Conservation (phyloP, 2,797 vertebrate species). For the Ctenochaetus hawaiiensis region DNA sequence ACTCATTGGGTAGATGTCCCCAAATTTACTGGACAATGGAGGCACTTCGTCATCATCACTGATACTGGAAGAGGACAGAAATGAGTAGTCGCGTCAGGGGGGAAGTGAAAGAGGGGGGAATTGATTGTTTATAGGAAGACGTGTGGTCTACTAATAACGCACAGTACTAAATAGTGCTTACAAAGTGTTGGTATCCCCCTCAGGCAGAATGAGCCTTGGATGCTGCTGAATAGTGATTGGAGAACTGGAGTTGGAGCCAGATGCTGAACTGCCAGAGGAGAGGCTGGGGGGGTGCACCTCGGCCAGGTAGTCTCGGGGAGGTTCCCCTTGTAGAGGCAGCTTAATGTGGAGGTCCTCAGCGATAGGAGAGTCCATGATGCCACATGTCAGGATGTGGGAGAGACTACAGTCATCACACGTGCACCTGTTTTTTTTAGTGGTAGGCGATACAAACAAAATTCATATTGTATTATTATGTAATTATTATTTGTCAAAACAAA, state of each 20-base stretch:
- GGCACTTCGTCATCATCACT: constrained; percentile 95
- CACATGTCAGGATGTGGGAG: constrained; percentile 98
- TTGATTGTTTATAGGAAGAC: background rate
- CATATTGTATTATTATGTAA: background rate
- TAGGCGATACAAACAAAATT: background rate
- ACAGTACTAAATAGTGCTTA: constrained; percentile 79
- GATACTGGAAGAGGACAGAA: constrained; percentile 82
- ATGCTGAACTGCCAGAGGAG: constrained; percentile 95
- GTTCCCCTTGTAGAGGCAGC: constrained; percentile 91
- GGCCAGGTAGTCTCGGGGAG: constrained; percentile 90
- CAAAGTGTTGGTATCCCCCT: constrained; percentile 90
- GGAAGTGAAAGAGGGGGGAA: background rate
- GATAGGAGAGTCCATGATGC: constrained; percentile 97
- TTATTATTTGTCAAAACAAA: background rate
- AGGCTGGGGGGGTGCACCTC: constrained; percentile 94
- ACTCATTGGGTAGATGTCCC: constrained; percentile 92
- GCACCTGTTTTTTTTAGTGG: constrained; percentile 85
- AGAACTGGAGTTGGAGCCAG: constrained; percentile 94
- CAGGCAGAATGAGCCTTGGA: constrained; percentile 91
- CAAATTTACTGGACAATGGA: constrained; percentile 91
- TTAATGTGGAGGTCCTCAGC: constrained; percentile 93
- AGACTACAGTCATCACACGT: constrained; percentile 99
- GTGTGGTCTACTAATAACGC: background rate
- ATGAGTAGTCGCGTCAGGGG: constrained; percentile 9
- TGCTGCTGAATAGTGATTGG: constrained; percentile 94